Evolutionary conservation across 1,140 invertebrate species (phyloP), one percentile per base, ranked within the genome.

Genomic region (Leptopilina clavipes): DNA sequence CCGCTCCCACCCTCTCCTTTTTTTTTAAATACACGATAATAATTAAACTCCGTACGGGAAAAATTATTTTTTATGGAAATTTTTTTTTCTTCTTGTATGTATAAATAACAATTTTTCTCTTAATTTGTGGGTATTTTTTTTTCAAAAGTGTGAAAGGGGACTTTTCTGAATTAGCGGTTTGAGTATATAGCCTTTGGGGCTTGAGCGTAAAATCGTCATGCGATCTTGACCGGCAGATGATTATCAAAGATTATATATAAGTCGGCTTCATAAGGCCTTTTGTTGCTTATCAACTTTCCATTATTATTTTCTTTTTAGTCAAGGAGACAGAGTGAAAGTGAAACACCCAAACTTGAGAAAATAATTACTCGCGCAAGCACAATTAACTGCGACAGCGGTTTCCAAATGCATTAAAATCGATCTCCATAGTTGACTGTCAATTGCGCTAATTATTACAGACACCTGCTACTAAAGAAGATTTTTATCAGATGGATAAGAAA

Each of bases 281-380:
- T 48, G 45, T 48, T 48, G 45, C 45, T 59, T 59, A 59, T 59
- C 11, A 59, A 59, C 56, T 59, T 59, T 59, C 56, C 56, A 59
- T 59, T 59, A 59, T 59, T 48, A 48, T 48, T 48, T 59, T 59
- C 56, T 14, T 59, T 52, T 31, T 59, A 59, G 56, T 25, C 56
- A 59, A 59, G 56, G 56, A 59, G 56, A 59, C 56, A 25, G 56
- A 59, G 56, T 25, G 56, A 59, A 59, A 59, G 56, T 25, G 56
- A 59, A 31, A 18, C 11, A 59, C 19, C 1, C 25, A 31, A 31
- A 31, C 25, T 59, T 59, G 3, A 22, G 19, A 31, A 19, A 59
- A 59, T 59, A 25, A 59, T 59, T 59, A 25, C 56, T 25, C 18
- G 25, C 25, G 12, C 22, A 25, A 22, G 18, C 22, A 59, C 56